These are phyloP conservation scores for Synergus gifuensis DNA, from an alignment of 2,888 invertebrate species.

Conservation along the genomic window DNA sequence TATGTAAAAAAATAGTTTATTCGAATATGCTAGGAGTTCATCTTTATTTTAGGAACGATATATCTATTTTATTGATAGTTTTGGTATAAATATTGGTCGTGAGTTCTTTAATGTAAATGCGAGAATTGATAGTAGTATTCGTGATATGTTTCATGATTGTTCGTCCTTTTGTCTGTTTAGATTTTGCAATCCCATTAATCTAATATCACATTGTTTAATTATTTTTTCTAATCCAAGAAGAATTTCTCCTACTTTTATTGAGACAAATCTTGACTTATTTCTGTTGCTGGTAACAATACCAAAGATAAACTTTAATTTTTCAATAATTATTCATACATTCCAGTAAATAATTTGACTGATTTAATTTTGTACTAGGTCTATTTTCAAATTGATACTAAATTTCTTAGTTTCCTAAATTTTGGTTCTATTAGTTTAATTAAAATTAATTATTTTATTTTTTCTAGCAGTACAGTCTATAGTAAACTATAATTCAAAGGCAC, in stretches of 20 bases:
- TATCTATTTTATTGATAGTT: not conserved
- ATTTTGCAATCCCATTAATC: constrained; percentile 26
- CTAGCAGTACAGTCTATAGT: not conserved
- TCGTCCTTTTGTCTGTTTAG: not conserved
- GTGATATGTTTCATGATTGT: constrained; percentile 10
- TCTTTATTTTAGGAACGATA: not conserved
- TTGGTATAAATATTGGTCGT: not conserved
- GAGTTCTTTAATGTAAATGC: not conserved
- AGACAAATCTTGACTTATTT: not conserved
- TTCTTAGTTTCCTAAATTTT: not conserved
- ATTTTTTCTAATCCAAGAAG: not conserved
- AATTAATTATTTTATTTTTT: not conserved
- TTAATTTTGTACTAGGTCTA: not conserved
- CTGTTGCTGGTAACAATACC: not conserved
- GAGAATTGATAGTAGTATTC: not conserved
- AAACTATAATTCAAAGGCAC: not conserved
- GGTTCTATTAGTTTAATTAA: not conserved
- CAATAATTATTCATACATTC: not conserved
- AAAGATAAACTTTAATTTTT: not conserved
- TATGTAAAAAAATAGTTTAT: constrained; percentile 1
- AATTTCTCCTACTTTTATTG: not conserved
- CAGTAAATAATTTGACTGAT: not conserved
- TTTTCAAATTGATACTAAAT: not conserved
- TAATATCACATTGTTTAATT: not conserved
- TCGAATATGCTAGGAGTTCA: not conserved